Evolutionary conservation across 2,797 vertebrate genomes (phyloP).

Genomic region (Acanthiza pusilla): DNA sequence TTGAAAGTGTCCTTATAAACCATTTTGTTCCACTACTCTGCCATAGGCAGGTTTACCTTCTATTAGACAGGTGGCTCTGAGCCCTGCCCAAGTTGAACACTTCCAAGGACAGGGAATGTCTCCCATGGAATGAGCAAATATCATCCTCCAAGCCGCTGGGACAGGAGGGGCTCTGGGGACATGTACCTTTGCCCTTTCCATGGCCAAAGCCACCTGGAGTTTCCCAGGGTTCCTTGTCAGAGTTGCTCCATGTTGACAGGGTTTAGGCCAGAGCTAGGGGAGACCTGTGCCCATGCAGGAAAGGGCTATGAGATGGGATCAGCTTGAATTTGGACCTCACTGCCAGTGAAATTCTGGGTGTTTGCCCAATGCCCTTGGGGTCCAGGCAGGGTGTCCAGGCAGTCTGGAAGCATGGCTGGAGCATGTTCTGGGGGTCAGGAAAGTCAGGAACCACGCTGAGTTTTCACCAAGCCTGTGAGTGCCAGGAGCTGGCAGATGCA

Average conservation of each 20-base stretch:
- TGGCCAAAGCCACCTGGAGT: background rate
- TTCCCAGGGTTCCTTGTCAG: background rate
- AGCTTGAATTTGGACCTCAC: fast-evolving
- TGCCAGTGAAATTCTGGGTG: no score
- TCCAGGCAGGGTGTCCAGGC: background rate
- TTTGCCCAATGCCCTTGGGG: background rate
- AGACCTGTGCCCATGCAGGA: fast-evolving
- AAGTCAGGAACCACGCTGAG: background rate
- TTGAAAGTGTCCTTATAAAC: background rate
- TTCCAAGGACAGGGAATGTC: background rate
- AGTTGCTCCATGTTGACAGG: fast-evolving
- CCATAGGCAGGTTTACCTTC: background rate
- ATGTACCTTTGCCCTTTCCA: fast-evolving
- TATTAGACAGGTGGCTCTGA: background rate
- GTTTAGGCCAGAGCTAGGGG: background rate
- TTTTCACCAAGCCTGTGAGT: fast-evolving
- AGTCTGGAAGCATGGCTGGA: background rate
- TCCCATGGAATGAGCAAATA: background rate
- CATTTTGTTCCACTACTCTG: background rate
- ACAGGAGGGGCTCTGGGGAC: background rate
- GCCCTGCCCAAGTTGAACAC: background rate
- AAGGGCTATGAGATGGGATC: background rate
- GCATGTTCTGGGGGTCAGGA: background rate
- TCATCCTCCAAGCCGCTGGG: fast-evolving
- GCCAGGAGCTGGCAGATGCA: background rate